Evolutionary conservation across 2,113 vertebrate species (phyloP), one percentile per base, ranked within the genome.

Genomic region (Mormyrus iriodes): DNA sequence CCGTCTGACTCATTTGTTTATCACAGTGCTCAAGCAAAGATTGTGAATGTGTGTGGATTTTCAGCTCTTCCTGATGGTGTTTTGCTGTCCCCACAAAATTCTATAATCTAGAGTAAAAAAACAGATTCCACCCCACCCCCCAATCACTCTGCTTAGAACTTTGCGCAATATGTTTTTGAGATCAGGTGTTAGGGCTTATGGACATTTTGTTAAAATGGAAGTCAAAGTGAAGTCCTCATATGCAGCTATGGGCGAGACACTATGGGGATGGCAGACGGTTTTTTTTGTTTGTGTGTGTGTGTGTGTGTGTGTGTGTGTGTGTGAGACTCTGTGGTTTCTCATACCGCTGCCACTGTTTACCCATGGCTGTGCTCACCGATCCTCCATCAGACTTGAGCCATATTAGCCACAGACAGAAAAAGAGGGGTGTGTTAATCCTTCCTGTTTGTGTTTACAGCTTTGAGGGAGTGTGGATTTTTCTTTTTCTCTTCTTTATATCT

Each of bases 1-100:
- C 90, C 86, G 87, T 55, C 90, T 93, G 90, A 93, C 91, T 92
- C 89, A 91, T 92, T 90, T 93, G 92, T 93, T 93, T 92, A 91
- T 92, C 89, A 69, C 90, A 87, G 73, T 89, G 88, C 89, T 90
- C 86, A 88, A 86, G 86, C 61, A 89, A 76, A 84, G 42, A 21
- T 46, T 85, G n/a, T 42, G 73, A 8, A 69, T 73, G 27, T 86
- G 89, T 69, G 86, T 90, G 89, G 55, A 79, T 84, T 69, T 31
- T 69, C 87, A 89, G 46, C 88, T 87, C 90, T 86, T 91, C 44
- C 88, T 51, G 61, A 27, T 61, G 21, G 21, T 49, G 65, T 42
- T 42, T 42, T 79, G 73, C 65, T 21, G 35, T 15, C 52, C 52
- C 52, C 73, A 79, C 35, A 42, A 13, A 69, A 69, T n/a, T 9